A percentile compares a stretch with the other conserved stretches of the same genome.
Evolutionary conservation across 2,113 vertebrate species (phyloP).

Genomic region (Vulpes vulpes): DNA sequence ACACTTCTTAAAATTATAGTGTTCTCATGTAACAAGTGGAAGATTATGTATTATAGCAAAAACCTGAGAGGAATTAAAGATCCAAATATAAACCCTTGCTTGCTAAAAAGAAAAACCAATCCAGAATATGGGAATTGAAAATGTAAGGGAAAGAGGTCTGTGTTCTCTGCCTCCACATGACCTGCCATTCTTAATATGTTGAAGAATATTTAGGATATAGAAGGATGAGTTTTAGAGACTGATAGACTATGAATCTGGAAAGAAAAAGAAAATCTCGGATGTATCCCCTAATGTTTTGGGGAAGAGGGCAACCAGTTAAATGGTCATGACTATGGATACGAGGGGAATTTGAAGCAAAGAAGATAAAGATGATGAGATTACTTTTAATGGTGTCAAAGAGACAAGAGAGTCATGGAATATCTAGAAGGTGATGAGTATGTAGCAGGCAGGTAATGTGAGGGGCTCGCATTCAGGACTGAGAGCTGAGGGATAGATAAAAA

Average conservation of each 20-base stretch:
- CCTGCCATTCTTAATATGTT: neutral
- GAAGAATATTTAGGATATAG: neutral
- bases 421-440: neutral
- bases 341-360: neutral
- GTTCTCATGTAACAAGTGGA: slow-evolving; percentile 71
- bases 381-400: neutral
- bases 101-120: slow-evolving; percentile 61
- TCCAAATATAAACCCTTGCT: slow-evolving; percentile 70
- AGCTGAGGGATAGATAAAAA: neutral
- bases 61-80: slow-evolving; percentile 64
- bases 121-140: slow-evolving; percentile 66
- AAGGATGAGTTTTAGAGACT: neutral
- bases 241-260: neutral
- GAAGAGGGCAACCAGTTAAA: neutral
- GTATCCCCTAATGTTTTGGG: neutral
- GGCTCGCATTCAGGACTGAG: neutral
- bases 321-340: neutral
- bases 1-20: slow-evolving; percentile 74
- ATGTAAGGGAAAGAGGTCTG: neutral
- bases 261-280: neutral
- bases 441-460: neutral
- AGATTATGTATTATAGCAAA: slow-evolving; percentile 66
- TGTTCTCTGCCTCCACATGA: neutral
- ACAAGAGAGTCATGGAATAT: neutral
- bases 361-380: neutral